Conservation (phyloP, 2,797 vertebrate species). For the Serranus cabrilla region DNA sequence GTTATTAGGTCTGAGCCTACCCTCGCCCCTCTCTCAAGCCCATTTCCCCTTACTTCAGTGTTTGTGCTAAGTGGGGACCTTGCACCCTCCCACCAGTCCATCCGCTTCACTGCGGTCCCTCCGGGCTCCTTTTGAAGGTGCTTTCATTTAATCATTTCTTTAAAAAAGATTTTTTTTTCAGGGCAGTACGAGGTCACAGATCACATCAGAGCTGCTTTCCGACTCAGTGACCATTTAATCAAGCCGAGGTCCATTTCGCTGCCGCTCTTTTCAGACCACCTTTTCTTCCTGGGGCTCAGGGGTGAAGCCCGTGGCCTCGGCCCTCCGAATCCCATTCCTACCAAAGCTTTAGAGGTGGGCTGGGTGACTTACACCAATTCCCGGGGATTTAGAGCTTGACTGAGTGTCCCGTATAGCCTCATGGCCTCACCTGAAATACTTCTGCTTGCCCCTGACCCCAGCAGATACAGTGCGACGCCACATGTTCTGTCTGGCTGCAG, state of each 20-base stretch:
- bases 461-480: slow-evolving; percentile 42
- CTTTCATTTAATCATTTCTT: slow-evolving; percentile 90
- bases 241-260: slow-evolving; percentile 90
- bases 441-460: slow-evolving; percentile 53
- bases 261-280: slow-evolving; percentile 82
- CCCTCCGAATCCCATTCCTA: slow-evolving; percentile 81
- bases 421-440: slow-evolving; percentile 67
- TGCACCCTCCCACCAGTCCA: slow-evolving; percentile 77
- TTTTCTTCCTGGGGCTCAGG: slow-evolving; percentile 88
- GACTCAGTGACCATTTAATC: slow-evolving; percentile 95
- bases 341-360: slow-evolving; percentile 78
- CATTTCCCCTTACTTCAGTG: slow-evolving; percentile 65
- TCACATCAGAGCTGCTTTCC: slow-evolving; percentile 93
- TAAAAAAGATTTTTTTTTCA: slow-evolving; percentile 81
- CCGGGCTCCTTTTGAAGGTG: slow-evolving; percentile 86
- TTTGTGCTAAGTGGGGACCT: slow-evolving; percentile 81
- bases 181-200: slow-evolving; percentile 86
- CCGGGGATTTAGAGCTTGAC: slow-evolving; percentile 81
- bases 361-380: slow-evolving; percentile 81
- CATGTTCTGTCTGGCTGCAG: slow-evolving; percentile 32
- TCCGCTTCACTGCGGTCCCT: slow-evolving; percentile 68
- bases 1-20: slow-evolving; percentile 68
- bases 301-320: slow-evolving; percentile 87
- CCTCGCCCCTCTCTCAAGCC: slow-evolving; percentile 63
- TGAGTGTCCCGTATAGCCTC: slow-evolving; percentile 73